These are phyloP conservation scores for Cheilosia vernalis DNA, from an alignment of 2,888 invertebrate species.

Conservation along the genomic window DNA sequence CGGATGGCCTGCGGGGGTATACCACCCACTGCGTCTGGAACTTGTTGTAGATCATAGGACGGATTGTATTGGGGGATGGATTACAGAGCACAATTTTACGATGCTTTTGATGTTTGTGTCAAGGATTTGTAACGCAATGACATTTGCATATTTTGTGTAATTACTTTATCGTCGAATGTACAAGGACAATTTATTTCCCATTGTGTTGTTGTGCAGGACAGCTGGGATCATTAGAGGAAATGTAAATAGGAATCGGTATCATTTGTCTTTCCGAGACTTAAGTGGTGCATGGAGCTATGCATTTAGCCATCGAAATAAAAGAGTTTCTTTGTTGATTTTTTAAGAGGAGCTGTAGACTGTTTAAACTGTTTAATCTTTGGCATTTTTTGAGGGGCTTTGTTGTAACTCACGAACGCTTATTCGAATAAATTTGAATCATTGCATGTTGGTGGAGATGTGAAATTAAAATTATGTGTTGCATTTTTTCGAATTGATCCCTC, in stretches of 20 bases:
- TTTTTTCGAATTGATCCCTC: no score
- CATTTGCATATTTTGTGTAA: conserved; percentile 71
- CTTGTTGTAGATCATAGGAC: conserved; percentile 29
- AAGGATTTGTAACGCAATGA: conserved; percentile 40
- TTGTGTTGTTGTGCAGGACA: conserved; percentile 17
- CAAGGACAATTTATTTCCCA: conserved; percentile 37
- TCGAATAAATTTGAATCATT: no score
- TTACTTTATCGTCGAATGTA: conserved; percentile 62
- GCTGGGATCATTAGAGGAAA: conserved; percentile 40
- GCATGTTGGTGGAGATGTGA: no score
- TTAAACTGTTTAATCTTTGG: no score
- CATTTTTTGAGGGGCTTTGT: no score
- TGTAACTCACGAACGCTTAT: no score
- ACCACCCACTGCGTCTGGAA: conserved; percentile 31
- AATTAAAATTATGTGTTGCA: no score
- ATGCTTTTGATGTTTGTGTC: conserved; percentile 59
- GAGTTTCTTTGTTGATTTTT: no score
- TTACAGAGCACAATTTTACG: conserved; percentile 30
- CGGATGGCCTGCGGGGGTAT: background rate
- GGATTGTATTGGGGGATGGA: background rate
- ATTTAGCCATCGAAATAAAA: no score
- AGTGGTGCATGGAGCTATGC: background rate
- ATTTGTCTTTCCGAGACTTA: conserved; percentile 5
- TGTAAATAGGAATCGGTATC: conserved; percentile 16
- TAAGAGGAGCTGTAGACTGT: no score